Conservation (phyloP, 2,113 vertebrate genomes). For the pig (Sus scrofa) region T2T-Sscrofa CM000814.6:119721001-119721500, state of each 20-base stretch:
- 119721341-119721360: not conserved
- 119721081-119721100: not conserved
- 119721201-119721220: not conserved
- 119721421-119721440: not conserved
- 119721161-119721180: not conserved
- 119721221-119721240: not conserved
- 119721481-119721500: not conserved
- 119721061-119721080: not conserved
- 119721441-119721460: slow-evolving; percentile 4
- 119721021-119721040: not conserved
- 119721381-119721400: not conserved
- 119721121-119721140: not conserved
- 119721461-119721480: not conserved
- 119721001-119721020: not conserved
- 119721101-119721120: not conserved
- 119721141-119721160: not conserved
- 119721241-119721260: not conserved
- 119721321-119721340: not conserved
- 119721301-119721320: not conserved
- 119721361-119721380: not conserved
- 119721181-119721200: not conserved
- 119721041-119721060: not conserved
- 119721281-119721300: not conserved
- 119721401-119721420: not conserved
- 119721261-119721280: not conserved